phyloP scores from a whole-genome alignment of 1,140 invertebrate species.

The Limonius californicus region DNA sequence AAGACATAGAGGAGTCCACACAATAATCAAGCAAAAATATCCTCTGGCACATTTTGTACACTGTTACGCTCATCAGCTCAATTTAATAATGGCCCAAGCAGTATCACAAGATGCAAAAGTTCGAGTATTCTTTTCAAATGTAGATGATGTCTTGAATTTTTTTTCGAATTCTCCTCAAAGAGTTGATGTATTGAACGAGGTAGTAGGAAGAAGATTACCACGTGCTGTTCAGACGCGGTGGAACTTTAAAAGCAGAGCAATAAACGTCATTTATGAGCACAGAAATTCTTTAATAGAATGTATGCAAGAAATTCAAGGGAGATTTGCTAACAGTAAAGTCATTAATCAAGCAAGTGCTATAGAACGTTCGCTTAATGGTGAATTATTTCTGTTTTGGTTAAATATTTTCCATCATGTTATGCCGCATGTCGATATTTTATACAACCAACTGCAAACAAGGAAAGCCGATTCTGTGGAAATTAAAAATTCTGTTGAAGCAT shows the following conservation, averaged over 20 bases:
- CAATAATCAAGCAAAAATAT: conserved; percentile 36
- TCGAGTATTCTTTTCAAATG: conserved; percentile 22
- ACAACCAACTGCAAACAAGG: conserved; percentile 25
- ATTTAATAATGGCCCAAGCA: conserved; percentile 18
- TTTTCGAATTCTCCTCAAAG: conserved; percentile 18
- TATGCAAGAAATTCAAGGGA: no score
- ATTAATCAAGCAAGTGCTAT: conserved; percentile 16
- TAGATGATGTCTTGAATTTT: conserved; percentile 18
- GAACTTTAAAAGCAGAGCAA: conserved; percentile 21
- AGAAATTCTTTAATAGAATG: no score
- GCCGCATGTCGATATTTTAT: conserved; percentile 27
- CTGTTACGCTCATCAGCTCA: conserved; percentile 34
- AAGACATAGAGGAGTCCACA: conserved; percentile 6
- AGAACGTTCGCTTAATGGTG: conserved; percentile 17
- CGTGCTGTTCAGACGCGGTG: conserved; percentile 5
- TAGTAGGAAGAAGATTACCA: conserved; percentile 18
- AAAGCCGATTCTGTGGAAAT: no score
- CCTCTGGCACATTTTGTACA: conserved; percentile 33
- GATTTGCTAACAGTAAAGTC: no score
- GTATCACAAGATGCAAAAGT: conserved; percentile 17
- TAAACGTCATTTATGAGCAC: conserved; percentile 16
- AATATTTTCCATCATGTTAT: conserved; percentile 27
- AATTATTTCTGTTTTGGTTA: conserved; percentile 29
- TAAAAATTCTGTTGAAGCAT: no score
- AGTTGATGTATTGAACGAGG: background rate